A percentile compares a stretch with the other conserved stretches of the same genome.
These are phyloP conservation scores for Psittacula echo DNA, from an alignment of 2,797 vertebrate genomes.

Conservation along the genomic window DNA sequence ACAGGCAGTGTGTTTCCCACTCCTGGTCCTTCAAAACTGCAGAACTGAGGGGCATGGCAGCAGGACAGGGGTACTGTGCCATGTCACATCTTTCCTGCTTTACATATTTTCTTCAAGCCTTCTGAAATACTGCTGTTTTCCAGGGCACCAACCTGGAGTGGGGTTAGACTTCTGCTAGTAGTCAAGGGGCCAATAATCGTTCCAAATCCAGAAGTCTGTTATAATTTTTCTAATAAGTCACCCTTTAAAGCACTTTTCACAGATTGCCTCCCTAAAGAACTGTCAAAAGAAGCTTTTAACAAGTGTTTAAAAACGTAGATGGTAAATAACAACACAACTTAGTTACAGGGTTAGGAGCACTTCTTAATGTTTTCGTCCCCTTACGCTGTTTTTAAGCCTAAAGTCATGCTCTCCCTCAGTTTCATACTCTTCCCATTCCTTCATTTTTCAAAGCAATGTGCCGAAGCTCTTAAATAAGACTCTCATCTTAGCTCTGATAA, in stretches of 20 bases:
- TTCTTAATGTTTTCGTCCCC: not conserved
- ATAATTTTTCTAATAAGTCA: not conserved
- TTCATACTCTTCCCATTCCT: not conserved
- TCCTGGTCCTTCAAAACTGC: not conserved
- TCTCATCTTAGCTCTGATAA: not conserved
- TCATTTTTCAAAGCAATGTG: not conserved
- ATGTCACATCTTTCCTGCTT: not conserved
- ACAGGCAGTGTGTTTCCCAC: rapidly evolving
- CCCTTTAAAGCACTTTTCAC: not conserved
- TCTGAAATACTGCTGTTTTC: not conserved
- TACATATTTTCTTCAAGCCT: not conserved
- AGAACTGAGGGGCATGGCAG: not conserved
- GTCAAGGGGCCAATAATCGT: not conserved
- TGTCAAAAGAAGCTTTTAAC: conserved; percentile 4
- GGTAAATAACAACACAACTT: not conserved
- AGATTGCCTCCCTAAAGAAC: not conserved
- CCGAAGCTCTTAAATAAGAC: not conserved
- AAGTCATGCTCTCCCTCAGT: not conserved
- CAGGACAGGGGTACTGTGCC: not conserved
- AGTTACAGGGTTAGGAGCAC: not conserved
- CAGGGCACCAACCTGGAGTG: not conserved
- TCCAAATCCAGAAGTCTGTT: not conserved
- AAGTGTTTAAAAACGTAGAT: not conserved
- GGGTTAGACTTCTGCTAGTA: not conserved
- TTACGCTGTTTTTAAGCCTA: not conserved